phyloP scores from a whole-genome alignment of 2,888 invertebrate genomes.

The Pristionchus entomophagus region DNA sequence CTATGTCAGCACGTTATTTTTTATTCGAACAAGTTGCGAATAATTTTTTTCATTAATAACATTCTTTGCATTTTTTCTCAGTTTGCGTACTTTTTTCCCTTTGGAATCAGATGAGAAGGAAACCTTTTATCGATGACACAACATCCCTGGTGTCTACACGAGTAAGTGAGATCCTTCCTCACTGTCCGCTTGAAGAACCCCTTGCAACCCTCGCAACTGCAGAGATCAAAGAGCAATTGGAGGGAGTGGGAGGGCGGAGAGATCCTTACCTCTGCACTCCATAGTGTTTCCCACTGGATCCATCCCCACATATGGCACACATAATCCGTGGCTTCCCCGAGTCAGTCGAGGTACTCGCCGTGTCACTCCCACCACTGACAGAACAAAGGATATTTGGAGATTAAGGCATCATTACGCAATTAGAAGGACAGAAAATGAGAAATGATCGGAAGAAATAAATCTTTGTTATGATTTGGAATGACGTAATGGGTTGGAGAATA shows the following conservation, averaged over 20 bases:
- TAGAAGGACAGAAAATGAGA: too few species aligned
- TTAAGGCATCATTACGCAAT: too few species aligned
- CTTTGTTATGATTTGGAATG: not conserved
- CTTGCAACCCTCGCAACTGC: slow-evolving; percentile 93
- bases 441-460: not conserved
- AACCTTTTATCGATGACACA: slow-evolving; percentile 83
- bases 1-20: not conserved
- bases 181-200: slow-evolving; percentile 99
- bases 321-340: not conserved
- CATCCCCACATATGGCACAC: slow-evolving; percentile 47
- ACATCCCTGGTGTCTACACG: slow-evolving; percentile 84
- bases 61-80: too few species aligned
- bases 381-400: not conserved
- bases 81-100: too few species aligned
- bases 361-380: not conserved
- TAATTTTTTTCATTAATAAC: too few species aligned
- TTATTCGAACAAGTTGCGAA: too few species aligned
- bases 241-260: too few species aligned
- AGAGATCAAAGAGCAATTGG: slow-evolving; percentile 33
- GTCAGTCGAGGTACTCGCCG: not conserved
- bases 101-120: not conserved
- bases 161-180: slow-evolving; percentile 94
- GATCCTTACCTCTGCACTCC: slow-evolving; percentile 46
- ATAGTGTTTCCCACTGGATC: slow-evolving; percentile 48
- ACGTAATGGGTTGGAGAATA: not conserved